Percentiles rank a stretch among this genome's conserved stretches.
phyloP scores from a whole-genome alignment of 2,113 vertebrate genomes.

The Nematolebias whitei region DNA sequence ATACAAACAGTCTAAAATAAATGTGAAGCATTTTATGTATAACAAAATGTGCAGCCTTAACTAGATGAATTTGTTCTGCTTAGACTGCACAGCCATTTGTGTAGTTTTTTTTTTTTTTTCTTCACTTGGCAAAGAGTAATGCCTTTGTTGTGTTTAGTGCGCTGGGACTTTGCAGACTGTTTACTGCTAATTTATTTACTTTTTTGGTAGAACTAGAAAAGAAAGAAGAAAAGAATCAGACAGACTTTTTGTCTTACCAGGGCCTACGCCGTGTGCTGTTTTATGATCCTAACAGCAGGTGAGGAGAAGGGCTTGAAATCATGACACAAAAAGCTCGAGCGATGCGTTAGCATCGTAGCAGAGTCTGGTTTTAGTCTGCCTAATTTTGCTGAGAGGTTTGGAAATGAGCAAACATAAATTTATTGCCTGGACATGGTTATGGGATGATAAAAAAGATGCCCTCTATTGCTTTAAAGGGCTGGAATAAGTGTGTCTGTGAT shows the following conservation, averaged over 20 bases:
- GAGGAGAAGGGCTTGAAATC: constrained; percentile 35
- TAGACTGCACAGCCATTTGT: constrained; percentile 58
- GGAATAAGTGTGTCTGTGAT: constrained; percentile 69
- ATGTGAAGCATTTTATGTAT: constrained; percentile 49
- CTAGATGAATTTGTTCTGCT: constrained; percentile 61
- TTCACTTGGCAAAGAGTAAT: constrained; percentile 70
- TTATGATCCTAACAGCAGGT: constrained; percentile 15
- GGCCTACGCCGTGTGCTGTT: constrained; percentile 23
- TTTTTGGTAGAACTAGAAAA: neutral
- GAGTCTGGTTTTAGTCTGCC: constrained; percentile 67
- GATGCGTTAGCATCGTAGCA: constrained; percentile 56
- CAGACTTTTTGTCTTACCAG: constrained; percentile 45
- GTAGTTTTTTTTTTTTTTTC: constrained; percentile 66
- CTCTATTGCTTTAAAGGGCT: constrained; percentile 71
- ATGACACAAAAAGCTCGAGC: constrained; percentile 55
- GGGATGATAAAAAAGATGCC: constrained; percentile 80
- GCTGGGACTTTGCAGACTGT: constrained; percentile 51
- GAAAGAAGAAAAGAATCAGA: constrained; percentile 40
- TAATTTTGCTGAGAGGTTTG: constrained; percentile 82
- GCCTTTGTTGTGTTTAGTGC: constrained; percentile 53
- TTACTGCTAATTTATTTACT: constrained; percentile 33
- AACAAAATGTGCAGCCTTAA: constrained; percentile 60
- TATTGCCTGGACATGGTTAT: constrained; percentile 67
- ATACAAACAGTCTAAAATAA: constrained; percentile 58
- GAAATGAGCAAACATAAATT: constrained; percentile 77